Percentiles rank a stretch among this genome's conserved stretches.
phyloP scores from a whole-genome alignment of 2,888 invertebrate genomes.

The Drosophila hamatofila region DNA sequence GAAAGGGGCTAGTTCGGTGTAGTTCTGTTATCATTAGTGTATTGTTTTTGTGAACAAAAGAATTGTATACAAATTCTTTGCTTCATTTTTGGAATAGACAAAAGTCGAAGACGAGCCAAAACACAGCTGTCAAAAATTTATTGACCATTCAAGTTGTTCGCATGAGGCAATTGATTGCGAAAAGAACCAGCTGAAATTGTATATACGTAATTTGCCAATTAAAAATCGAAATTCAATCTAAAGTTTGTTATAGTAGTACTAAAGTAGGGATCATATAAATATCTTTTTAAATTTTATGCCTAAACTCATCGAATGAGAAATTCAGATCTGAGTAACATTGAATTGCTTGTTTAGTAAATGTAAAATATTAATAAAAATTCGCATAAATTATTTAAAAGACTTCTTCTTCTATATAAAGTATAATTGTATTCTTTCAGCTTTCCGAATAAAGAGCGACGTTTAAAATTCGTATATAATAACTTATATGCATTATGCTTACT shows the following conservation, averaged over 20 bases:
- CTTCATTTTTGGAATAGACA: not conserved
- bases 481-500: too few species aligned
- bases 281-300: too few species aligned
- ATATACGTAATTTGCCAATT: too few species aligned
- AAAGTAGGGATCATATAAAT: too few species aligned
- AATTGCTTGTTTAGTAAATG: not conserved
- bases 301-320: too few species aligned
- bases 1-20: not conserved
- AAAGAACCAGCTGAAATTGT: not conserved
- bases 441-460: too few species aligned
- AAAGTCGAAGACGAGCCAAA: not conserved
- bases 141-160: not conserved
- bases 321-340: not conserved
- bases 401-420: too few species aligned
- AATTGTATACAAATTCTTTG: not conserved
- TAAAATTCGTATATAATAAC: too few species aligned
- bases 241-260: not conserved
- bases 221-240: too few species aligned
- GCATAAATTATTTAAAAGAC: too few species aligned
- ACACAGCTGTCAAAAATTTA: not conserved
- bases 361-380: not conserved
- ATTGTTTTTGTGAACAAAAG: too few species aligned
- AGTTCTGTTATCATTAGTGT: not conserved
- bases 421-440: too few species aligned
- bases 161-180: not conserved